Percentiles rank a stretch among this genome's conserved stretches.
phyloP scores from a whole-genome alignment of 2,797 vertebrate species.

The Sebastes kiyomatsui region DNA sequence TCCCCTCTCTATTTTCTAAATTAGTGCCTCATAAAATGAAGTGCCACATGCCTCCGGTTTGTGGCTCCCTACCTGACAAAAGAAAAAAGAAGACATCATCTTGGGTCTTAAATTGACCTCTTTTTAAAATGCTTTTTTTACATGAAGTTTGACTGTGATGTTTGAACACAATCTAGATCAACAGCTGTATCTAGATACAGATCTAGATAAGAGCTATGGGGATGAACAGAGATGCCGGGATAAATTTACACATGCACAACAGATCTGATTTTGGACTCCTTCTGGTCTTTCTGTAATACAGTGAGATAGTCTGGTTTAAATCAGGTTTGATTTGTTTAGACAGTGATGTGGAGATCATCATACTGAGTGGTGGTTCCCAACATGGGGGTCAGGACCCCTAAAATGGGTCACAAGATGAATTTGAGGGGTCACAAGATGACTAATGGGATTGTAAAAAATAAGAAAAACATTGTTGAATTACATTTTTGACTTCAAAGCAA shows the following conservation, averaged over 20 bases:
- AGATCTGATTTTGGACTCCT: conserved; percentile 36
- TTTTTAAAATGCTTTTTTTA: neutral
- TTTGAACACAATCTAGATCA: neutral
- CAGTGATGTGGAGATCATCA: conserved; percentile 51
- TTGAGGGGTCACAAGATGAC: neutral
- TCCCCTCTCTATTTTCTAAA: conserved; percentile 18
- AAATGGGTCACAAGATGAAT: no score
- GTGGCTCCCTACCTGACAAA: neutral
- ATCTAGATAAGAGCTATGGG: neutral
- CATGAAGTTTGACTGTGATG: neutral
- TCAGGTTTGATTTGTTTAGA: conserved; percentile 61
- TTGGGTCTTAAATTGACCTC: neutral
- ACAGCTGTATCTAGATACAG: neutral
- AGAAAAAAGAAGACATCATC: neutral
- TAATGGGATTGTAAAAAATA: neutral
- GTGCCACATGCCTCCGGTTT: neutral
- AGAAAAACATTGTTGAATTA: neutral
- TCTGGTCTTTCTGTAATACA: conserved; percentile 45
- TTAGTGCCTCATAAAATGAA: neutral
- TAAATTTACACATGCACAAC: neutral
- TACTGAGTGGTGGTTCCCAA: neutral
- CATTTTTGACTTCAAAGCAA: neutral
- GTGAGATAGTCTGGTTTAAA: conserved; percentile 49
- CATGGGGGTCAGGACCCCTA: neutral
- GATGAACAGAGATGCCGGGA: neutral